phyloP scores from a whole-genome alignment of 2,113 vertebrate genomes.

The Crotalus horridus region DNA sequence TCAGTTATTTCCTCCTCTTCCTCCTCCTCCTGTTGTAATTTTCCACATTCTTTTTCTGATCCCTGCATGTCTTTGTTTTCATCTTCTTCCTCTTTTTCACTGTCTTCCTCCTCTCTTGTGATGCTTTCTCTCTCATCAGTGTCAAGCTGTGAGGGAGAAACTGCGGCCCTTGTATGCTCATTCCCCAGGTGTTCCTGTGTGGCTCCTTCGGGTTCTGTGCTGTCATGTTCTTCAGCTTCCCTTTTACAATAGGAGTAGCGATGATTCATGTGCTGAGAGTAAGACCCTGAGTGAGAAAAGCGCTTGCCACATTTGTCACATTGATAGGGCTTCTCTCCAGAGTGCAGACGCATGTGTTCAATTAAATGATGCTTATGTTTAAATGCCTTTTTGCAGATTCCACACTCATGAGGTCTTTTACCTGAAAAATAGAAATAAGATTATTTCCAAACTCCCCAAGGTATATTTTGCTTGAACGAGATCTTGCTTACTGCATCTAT shows the following conservation, averaged over 20 bases:
- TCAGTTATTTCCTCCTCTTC: conserved; percentile 69
- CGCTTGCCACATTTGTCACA: conserved; percentile 98
- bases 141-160: conserved; percentile 83
- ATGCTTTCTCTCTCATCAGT: conserved; percentile 90
- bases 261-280: conserved; percentile 99
- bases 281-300: conserved; percentile 98
- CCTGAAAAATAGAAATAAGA: conserved; percentile 71
- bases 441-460: not conserved
- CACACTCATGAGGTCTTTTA: conserved; percentile 95
- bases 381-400: conserved; percentile 97
- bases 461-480: not conserved
- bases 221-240: conserved; percentile 79
- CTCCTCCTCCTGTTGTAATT: conserved; percentile 66
- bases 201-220: conserved; percentile 66
- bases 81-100: conserved; percentile 86
- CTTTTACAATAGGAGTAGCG: conserved; percentile 98
- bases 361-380: conserved; percentile 99
- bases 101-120: conserved; percentile 86
- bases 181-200: conserved; percentile 48
- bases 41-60: conserved; percentile 73
- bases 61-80: conserved; percentile 77
- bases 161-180: conserved; percentile 54
- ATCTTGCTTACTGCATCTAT: no score
- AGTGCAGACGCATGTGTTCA: conserved; percentile 96
- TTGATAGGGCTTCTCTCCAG: conserved; percentile 98